Base-by-base conservation (phyloP, 2,888 invertebrate genomes). In the Tetragonisca angustula region DNA sequence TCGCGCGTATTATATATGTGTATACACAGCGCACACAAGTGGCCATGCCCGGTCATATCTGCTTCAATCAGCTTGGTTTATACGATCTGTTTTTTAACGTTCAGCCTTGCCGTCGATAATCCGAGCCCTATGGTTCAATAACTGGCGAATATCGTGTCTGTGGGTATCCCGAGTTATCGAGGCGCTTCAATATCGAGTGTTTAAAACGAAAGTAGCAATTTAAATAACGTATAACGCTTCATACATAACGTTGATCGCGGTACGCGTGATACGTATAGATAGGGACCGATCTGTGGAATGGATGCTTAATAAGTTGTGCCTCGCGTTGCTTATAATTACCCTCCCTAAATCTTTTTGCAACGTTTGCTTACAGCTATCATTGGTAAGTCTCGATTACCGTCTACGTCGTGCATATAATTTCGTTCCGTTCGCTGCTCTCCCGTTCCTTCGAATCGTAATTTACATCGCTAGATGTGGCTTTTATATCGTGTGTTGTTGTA, bases 41-140 rank as follows among this genome's bases (percentile, higher is more conserved):
- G n/a, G 77, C 73, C 67, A 82, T 86, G 73, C 85, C 82, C 86
- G 81, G 85, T 77, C 78, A 73, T 86, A 82, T 85, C 86, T 81
- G 76, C 85, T 82, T 86, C 86, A 86, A 86, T 86, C 86, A 85
- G 82, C 81, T 86, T 73, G 70, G 78, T 81, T 86, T 86, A 86
- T 79, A 72, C 73, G 86, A 79, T 86, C 85, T 86, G 82, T 86
- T 86, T 86, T 84, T 72, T 79, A 86, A 79, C 78, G 61, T 67
- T 36, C 69, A 75, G 72, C 69, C 54, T 64, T 32, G 72, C 65
- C 76, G 78, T 86, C 76, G 72, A 81, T 85, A 86, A 79, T 74
- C 69, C 17, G 59, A 78, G 59, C 65, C 74, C 78, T 72, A 86
- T 76, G 86, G 52, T 67, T 81, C 61, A 54, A 81, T 85, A 85